These are phyloP conservation scores for Phalacrocorax carbo DNA, from an alignment of 2,113 vertebrate genomes.

Conservation along the genomic window DNA sequence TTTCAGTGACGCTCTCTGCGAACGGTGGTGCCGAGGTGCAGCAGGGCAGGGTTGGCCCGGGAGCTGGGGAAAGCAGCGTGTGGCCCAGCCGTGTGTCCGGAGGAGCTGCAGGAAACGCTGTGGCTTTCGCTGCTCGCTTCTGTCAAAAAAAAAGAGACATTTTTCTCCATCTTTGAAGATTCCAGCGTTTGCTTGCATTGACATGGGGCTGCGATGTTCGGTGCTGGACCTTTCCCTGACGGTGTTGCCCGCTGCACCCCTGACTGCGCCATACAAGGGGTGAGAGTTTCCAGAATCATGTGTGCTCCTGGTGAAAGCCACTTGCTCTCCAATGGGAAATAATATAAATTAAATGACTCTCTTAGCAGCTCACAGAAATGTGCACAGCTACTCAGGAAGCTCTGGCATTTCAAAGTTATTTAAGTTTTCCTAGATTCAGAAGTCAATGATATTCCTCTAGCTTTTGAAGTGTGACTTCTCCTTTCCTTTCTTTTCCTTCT, in stretches of 20 bases:
- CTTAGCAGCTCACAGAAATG: not conserved
- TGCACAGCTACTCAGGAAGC: not conserved
- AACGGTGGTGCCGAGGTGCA: not conserved
- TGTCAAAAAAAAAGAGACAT: not conserved
- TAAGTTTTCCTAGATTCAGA: not conserved
- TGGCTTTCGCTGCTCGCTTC: not conserved
- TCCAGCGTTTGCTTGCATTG: not conserved
- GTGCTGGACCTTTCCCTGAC: not conserved
- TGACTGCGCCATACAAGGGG: no score
- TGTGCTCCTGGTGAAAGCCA: not conserved
- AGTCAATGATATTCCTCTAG: not conserved
- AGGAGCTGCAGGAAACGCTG: not conserved
- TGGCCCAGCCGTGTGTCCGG: not conserved
- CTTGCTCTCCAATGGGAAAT: not conserved
- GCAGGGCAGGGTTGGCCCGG: not conserved
- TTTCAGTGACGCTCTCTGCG: accelerated
- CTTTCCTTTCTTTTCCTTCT: not conserved
- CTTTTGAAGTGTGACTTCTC: not conserved
- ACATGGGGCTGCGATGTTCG: no score
- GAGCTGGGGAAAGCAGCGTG: no score
- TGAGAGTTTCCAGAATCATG: not conserved
- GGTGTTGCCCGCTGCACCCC: not conserved
- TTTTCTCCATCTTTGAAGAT: not conserved
- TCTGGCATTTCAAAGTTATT: not conserved
- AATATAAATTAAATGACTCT: not conserved